Evolutionary conservation across 2,888 invertebrate species (phyloP).

Genomic region (Apeira syringaria): DNA sequence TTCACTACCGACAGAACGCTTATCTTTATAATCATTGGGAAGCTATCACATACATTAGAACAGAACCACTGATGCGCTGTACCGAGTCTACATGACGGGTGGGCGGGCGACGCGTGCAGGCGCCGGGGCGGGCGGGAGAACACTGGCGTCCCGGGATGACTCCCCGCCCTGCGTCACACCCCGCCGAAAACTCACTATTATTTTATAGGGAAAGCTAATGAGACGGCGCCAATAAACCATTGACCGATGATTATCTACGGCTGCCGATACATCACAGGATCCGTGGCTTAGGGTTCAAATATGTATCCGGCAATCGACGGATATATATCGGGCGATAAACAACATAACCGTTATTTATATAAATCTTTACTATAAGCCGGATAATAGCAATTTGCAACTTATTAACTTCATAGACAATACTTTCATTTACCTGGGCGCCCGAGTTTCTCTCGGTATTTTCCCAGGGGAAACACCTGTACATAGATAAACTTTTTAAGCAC

Average conservation of each 20-base stretch:
- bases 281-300: background rate
- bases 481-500: no score
- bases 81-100: conserved; percentile 11
- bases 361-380: no score
- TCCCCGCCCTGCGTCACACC: conserved; percentile 38
- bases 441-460: no score
- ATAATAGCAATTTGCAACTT: no score
- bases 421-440: no score
- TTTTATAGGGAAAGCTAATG: conserved; percentile 82
- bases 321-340: no score
- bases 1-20: conserved; percentile 3
- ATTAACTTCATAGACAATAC: no score
- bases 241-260: conserved; percentile 19
- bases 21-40: conserved; percentile 3
- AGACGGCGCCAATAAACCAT: conserved; percentile 47
- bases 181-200: conserved; percentile 74
- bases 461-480: no score
- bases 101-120: conserved; percentile 53
- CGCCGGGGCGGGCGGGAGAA: conserved; percentile 71
- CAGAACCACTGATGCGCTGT: conserved; percentile 8
- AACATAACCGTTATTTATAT: no score
- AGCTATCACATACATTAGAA: conserved; percentile 12
- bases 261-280: conserved; percentile 1
- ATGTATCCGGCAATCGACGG: no score
- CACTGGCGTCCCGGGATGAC: conserved; percentile 52